phyloP scores from a whole-genome alignment of 2,888 invertebrate genomes.

The Cremastobaeus sp. region DNA sequence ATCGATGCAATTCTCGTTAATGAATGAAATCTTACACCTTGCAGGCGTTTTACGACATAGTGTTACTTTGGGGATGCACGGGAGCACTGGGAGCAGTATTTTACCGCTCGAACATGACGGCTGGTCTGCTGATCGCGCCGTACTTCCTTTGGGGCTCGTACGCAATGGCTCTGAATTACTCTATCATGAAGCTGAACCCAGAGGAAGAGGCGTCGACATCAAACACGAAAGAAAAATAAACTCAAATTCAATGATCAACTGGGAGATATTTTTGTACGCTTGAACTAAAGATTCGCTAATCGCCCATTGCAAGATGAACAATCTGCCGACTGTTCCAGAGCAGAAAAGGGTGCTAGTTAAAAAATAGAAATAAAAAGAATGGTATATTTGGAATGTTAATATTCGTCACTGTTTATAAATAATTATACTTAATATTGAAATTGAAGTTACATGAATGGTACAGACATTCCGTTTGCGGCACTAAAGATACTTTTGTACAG shows the following conservation, averaged over 20 bases:
- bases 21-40: no score
- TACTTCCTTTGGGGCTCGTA: conserved; percentile 87
- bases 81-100: conserved; percentile 81
- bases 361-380: conserved; percentile 20
- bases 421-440: conserved; percentile 35
- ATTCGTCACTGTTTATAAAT: conserved; percentile 40
- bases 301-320: no score
- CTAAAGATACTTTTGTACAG: conserved; percentile 60
- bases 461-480: conserved; percentile 33
- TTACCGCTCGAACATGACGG: conserved; percentile 82
- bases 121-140: conserved; percentile 85
- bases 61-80: conserved; percentile 81
- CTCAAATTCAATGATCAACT: not conserved
- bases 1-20: no score
- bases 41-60: conserved; percentile 83
- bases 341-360: conserved; percentile 6
- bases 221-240: conserved; percentile 66
- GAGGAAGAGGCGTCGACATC: conserved; percentile 63
- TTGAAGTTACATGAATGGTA: conserved; percentile 18
- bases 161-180: conserved; percentile 85
- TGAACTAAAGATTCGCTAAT: no score
- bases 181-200: conserved; percentile 82
- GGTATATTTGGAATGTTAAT: conserved; percentile 16
- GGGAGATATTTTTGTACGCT: no score
- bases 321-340: no score